Conservation (phyloP, 2,113 vertebrate genomes). For the Phalacrocorax carbo region DNA sequence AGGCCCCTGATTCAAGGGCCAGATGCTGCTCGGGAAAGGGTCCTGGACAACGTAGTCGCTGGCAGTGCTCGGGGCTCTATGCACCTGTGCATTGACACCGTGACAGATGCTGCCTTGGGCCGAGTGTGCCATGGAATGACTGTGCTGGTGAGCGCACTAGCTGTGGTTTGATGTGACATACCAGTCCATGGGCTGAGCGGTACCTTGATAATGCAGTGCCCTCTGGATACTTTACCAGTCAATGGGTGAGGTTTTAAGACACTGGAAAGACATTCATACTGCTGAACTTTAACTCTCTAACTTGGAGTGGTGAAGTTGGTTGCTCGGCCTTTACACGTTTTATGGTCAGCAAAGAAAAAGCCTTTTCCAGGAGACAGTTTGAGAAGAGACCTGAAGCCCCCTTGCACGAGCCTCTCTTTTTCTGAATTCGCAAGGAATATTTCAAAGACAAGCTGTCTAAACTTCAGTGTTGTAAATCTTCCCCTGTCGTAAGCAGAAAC, state of each 20-base stretch:
- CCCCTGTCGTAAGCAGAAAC: background rate
- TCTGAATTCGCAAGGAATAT: background rate
- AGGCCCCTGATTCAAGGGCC: background rate
- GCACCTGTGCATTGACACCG: background rate
- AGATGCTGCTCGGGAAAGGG: background rate
- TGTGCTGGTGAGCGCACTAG: background rate
- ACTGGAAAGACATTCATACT: background rate
- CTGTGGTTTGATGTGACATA: background rate
- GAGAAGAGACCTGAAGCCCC: background rate
- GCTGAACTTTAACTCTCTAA: background rate
- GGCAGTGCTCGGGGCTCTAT: background rate
- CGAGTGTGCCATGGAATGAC: no score
- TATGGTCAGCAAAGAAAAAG: background rate
- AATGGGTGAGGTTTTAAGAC: background rate
- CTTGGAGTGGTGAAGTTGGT: background rate
- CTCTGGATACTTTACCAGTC: background rate
- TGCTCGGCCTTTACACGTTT: background rate
- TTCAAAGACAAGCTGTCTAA: background rate
- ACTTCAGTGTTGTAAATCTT: background rate
- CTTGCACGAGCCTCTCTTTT: background rate
- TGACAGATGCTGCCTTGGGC: background rate
- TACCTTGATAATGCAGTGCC: background rate
- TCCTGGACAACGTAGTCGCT: background rate
- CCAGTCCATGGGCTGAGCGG: fast-evolving
- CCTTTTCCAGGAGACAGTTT: background rate